A percentile compares a stretch with the other conserved stretches of the same genome.
These are phyloP conservation scores for Abramis brama DNA, from an alignment of 2,113 vertebrate species.

Conservation along the genomic window DNA sequence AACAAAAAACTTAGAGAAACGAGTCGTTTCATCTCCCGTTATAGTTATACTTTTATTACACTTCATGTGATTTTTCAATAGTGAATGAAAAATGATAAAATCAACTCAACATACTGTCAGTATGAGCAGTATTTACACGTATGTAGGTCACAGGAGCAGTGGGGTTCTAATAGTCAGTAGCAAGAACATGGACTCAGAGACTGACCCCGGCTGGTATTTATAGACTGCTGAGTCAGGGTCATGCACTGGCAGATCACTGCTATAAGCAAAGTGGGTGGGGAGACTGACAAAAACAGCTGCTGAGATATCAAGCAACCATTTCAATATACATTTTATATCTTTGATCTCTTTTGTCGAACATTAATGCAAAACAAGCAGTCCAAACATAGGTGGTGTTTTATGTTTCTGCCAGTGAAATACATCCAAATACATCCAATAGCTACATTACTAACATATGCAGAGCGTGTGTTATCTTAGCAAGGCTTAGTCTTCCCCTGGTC, in stretches of 20 bases:
- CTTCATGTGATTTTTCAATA: not conserved
- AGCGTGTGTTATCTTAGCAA: no score
- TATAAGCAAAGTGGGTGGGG: not conserved
- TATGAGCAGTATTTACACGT: not conserved
- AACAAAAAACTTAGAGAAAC: not conserved
- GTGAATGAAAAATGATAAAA: not conserved
- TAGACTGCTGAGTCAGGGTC: conserved; percentile 59
- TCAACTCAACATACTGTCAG: not conserved
- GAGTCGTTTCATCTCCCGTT: not conserved
- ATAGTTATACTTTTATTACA: not conserved
- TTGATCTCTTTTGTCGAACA: not conserved
- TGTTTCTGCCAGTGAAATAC: no score
- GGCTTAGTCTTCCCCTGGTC: no score
- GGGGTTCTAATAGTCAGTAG: not conserved
- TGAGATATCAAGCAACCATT: conserved; percentile 25
- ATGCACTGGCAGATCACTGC: conserved; percentile 40
- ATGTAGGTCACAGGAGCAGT: conserved; percentile 31
- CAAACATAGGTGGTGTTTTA: not conserved
- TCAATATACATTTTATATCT: not conserved
- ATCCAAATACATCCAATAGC: no score
- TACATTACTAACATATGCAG: no score
- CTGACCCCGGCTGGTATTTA: conserved; percentile 55
- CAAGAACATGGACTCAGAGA: conserved; percentile 20
- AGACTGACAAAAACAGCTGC: conserved; percentile 58
- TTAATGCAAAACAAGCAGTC: not conserved